Evolutionary conservation across 2,888 invertebrate species (phyloP).

Genomic region (Amphimallon solstitiale): DNA sequence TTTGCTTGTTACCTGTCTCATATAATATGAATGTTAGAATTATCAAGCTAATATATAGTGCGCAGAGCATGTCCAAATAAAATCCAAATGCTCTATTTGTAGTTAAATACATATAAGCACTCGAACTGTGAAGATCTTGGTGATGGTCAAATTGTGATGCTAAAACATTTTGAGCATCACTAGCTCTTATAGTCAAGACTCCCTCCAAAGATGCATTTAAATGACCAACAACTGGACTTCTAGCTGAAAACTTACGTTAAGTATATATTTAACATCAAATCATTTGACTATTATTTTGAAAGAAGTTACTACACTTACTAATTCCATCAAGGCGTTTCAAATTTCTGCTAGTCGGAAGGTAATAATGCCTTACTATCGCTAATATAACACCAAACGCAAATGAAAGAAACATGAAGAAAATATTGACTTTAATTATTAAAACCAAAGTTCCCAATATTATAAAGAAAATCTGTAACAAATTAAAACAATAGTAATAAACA

Average conservation of each 20-base stretch:
- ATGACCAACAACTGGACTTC: slow-evolving; percentile 60
- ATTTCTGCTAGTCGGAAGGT: slow-evolving; percentile 79
- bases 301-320: slow-evolving; percentile 43
- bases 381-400: slow-evolving; percentile 71
- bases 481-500: background rate
- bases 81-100: slow-evolving; percentile 55
- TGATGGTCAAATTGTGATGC: slow-evolving; percentile 58
- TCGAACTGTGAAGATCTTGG: slow-evolving; percentile 57
- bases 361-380: slow-evolving; percentile 71
- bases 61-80: slow-evolving; percentile 54
- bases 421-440: slow-evolving; percentile 77
- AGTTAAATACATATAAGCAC: slow-evolving; percentile 54
- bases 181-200: slow-evolving; percentile 57
- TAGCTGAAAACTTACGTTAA: slow-evolving; percentile 50
- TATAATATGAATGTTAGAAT: slow-evolving; percentile 44
- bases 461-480: slow-evolving; percentile 63
- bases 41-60: slow-evolving; percentile 50
- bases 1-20: slow-evolving; percentile 18
- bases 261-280: slow-evolving; percentile 21
- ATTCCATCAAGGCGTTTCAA: slow-evolving; percentile 75
- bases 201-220: slow-evolving; percentile 60
- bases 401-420: slow-evolving; percentile 74
- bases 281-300: background rate
- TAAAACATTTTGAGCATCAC: slow-evolving; percentile 53
- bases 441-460: slow-evolving; percentile 75